These are phyloP conservation scores for Cyphomyrus plagiostoma DNA, from an alignment of 2,113 vertebrate genomes.

Conservation along the genomic window DNA sequence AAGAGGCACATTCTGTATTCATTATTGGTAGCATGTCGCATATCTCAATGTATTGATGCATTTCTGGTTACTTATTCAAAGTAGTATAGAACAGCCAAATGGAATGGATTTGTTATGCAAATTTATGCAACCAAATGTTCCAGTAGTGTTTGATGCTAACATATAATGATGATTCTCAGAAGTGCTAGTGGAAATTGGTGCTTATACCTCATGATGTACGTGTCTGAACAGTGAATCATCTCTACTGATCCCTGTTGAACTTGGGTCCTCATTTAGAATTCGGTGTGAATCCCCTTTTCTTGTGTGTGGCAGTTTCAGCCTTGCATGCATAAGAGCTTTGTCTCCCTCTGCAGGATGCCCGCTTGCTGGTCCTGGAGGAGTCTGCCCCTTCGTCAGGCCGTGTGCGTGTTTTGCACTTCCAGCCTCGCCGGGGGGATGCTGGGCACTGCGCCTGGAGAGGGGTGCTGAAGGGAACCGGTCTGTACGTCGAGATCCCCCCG, in stretches of 20 bases:
- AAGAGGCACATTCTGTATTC: too few relatives aligned
- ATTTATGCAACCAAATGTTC: too few relatives aligned
- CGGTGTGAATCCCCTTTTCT: not conserved
- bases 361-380: slow-evolving; percentile 94
- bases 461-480: slow-evolving; percentile 75
- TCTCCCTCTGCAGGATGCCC: slow-evolving; percentile 70
- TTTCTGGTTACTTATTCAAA: not conserved
- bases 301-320: not conserved
- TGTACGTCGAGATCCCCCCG: slow-evolving; percentile 86
- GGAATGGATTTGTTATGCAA: not conserved
- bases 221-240: not conserved
- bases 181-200: too few relatives aligned
- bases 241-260: not conserved
- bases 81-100: not conserved
- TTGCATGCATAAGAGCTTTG: not conserved
- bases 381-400: slow-evolving; percentile 68
- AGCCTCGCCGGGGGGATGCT: slow-evolving; percentile 77
- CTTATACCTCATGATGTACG: too few relatives aligned
- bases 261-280: not conserved
- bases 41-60: not conserved
- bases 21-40: not conserved
- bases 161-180: too few relatives aligned
- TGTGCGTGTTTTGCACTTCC: slow-evolving; percentile 82
- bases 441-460: slow-evolving; percentile 81
- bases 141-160: too few relatives aligned